phyloP scores from a whole-genome alignment of 37 sponge, comb jelly and placozoan genomes.

The Crambe crambe region DNA sequence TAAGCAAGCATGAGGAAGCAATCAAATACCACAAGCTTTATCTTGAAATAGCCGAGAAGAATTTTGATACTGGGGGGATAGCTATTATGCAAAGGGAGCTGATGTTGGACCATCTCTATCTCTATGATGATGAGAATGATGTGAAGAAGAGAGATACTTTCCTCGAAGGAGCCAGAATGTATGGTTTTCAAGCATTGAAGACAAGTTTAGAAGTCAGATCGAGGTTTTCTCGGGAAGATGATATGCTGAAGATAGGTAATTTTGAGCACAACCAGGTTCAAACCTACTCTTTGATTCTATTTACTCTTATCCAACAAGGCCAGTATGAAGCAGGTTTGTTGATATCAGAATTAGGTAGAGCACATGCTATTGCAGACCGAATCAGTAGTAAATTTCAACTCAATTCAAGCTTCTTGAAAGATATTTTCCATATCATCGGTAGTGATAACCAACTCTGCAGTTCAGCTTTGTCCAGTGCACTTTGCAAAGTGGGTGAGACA shows the following conservation, averaged over 20 bases:
- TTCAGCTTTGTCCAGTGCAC: neutral
- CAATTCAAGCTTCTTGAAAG: neutral
- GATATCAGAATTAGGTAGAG: slow-evolving; percentile 54
- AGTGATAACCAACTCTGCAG: neutral
- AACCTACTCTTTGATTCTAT: slow-evolving; percentile 24
- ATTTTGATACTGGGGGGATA: slow-evolving; percentile 41
- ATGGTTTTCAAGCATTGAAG: slow-evolving; percentile 25
- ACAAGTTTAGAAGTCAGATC: slow-evolving; percentile 23
- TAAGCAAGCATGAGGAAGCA: slow-evolving; percentile 34
- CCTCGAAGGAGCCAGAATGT: slow-evolving; percentile 24
- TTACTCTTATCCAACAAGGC: slow-evolving; percentile 26
- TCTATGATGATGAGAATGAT: neutral
- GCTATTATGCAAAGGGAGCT: slow-evolving; percentile 63
- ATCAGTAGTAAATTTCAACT: neutral
- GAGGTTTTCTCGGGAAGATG: slow-evolving; percentile 25
- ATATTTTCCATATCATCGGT: neutral
- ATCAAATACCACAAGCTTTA: slow-evolving; percentile 47
- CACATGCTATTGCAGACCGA: slow-evolving; percentile 39
- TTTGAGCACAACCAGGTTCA: slow-evolving; percentile 54
- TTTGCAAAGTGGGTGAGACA: neutral
- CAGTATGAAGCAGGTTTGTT: slow-evolving; percentile 26
- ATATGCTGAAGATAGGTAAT: slow-evolving; percentile 50
- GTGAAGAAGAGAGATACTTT: neutral
- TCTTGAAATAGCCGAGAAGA: slow-evolving; percentile 35
- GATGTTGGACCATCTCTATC: slow-evolving; percentile 34